phyloP scores from a whole-genome alignment of 2,113 vertebrate genomes.

The Lynx canadensis region DNA sequence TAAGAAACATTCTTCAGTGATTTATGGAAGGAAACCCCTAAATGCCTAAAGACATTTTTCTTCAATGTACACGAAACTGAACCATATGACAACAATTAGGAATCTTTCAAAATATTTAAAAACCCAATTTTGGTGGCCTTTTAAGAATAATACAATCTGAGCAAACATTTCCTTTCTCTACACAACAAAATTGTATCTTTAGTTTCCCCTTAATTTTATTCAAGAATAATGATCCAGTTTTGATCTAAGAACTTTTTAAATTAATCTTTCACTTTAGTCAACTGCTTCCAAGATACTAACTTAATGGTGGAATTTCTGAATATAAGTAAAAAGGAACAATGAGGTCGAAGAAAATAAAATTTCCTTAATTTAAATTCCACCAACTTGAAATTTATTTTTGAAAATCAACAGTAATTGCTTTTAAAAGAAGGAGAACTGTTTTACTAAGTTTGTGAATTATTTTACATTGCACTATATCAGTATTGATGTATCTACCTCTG shows the following conservation, averaged over 20 bases:
- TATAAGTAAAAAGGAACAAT: neutral
- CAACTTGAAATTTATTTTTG: neutral
- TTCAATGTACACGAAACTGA: slow-evolving; percentile 4
- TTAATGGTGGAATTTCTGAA: neutral
- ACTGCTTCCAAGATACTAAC: neutral
- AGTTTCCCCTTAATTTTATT: neutral
- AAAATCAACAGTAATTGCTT: neutral
- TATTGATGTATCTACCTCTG: neutral
- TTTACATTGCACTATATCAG: neutral
- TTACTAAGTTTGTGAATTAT: neutral
- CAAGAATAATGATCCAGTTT: neutral
- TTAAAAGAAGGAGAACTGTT: neutral
- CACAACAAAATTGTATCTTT: neutral
- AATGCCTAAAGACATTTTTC: neutral
- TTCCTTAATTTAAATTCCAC: neutral
- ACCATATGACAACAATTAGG: neutral
- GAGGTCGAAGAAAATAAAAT: neutral
- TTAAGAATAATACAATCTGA: neutral
- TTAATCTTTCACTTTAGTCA: slow-evolving; percentile 20
- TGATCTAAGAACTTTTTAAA: neutral
- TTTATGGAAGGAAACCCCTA: neutral
- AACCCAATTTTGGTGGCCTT: neutral
- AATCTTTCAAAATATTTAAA: slow-evolving; percentile 40
- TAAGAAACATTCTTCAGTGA: slow-evolving; percentile 40
- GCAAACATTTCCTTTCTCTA: slow-evolving; percentile 20